A percentile compares a stretch with the other conserved stretches of the same genome.
Conservation (phyloP, 1,140 invertebrate species). For the Hetaerina americana region DNA sequence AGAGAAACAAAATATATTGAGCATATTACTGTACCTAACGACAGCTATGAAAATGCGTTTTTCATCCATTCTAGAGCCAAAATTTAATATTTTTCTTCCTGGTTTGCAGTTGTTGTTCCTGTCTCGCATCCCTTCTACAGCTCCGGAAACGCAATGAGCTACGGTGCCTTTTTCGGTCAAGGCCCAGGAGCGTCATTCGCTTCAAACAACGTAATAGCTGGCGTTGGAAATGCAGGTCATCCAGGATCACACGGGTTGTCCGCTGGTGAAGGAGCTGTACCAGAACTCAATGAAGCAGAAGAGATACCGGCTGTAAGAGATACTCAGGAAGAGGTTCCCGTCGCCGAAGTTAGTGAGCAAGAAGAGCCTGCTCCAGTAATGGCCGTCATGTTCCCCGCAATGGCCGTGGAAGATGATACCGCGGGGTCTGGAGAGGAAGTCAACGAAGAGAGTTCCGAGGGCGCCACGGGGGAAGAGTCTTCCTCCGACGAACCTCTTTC, state of each 20-base stretch:
- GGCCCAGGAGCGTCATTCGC: background rate
- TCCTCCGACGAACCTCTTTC: background rate
- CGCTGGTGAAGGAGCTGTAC: background rate
- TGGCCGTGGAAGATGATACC: background rate
- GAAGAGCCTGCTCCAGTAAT: background rate
- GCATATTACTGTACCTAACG: too few species aligned
- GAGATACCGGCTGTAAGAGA: background rate
- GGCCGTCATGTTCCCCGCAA: background rate
- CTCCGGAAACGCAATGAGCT: background rate
- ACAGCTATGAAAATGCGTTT: too few species aligned
- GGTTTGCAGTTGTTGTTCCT: background rate
- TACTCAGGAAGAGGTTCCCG: background rate
- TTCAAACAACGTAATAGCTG: background rate
- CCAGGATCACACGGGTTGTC: background rate
- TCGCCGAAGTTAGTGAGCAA: background rate
- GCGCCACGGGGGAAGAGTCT: background rate
- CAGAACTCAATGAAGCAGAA: background rate
- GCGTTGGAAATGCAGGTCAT: background rate
- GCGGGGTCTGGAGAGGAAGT: background rate
- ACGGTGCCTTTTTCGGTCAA: background rate
- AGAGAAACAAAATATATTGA: too few species aligned
- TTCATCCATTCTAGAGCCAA: too few species aligned
- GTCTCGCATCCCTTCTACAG: background rate
- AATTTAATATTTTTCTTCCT: background rate
- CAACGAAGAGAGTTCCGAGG: background rate